phyloP scores from a whole-genome alignment of 2,888 invertebrate genomes.

The Venusia cambrica region DNA sequence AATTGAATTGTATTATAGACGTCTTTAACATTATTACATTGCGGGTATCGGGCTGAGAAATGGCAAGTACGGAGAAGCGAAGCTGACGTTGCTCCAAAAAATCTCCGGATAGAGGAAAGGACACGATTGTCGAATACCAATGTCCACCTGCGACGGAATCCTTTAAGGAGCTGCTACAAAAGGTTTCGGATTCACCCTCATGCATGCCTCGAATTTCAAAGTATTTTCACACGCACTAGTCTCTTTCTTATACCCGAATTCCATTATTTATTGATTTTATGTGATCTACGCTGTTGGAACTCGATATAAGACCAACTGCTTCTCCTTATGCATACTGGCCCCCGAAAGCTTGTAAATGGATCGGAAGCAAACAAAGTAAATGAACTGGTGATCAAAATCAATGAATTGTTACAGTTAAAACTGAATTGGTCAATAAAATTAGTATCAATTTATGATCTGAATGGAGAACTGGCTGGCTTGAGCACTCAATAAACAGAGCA shows the following conservation, averaged over 20 bases:
- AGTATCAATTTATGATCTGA: constrained; percentile 30
- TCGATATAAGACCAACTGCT: constrained; percentile 16
- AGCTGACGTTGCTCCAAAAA: constrained; percentile 45
- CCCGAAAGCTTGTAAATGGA: constrained; percentile 4
- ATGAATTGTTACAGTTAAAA: constrained; percentile 27
- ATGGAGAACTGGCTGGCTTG: constrained; percentile 27
- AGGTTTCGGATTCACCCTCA: constrained; percentile 36
- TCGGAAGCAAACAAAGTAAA: constrained; percentile 6
- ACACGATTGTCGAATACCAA: constrained; percentile 50
- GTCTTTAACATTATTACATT: constrained; percentile 49
- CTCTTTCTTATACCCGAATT: constrained; percentile 25
- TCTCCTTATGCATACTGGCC: neutral
- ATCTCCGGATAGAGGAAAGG: constrained; percentile 35
- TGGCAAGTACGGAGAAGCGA: constrained; percentile 36
- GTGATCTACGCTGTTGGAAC: constrained; percentile 18
- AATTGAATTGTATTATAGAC: constrained; percentile 54
- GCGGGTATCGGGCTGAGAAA: constrained; percentile 41
- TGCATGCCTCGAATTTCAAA: constrained; percentile 35
- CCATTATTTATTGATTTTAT: constrained; percentile 27
- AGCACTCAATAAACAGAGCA: constrained; percentile 31
- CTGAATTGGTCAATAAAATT: constrained; percentile 27
- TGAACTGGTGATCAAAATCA: constrained; percentile 16
- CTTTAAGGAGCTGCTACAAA: constrained; percentile 39
- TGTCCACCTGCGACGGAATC: constrained; percentile 45
- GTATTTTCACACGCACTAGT: constrained; percentile 24